phyloP scores from a whole-genome alignment of 2,888 invertebrate species.

The Eumerus sabulonum region DNA sequence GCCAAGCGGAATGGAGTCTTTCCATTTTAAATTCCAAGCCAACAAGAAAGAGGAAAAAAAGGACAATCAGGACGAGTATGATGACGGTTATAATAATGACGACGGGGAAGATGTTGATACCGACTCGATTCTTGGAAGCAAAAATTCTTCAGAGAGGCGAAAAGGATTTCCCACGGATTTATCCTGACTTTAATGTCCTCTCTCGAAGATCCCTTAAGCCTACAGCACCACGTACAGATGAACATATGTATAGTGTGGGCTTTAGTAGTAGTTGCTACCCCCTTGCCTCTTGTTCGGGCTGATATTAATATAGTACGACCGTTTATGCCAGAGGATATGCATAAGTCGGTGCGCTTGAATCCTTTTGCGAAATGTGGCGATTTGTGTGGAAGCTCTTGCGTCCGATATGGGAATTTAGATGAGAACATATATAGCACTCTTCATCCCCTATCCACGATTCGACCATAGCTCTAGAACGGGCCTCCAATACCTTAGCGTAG shows the following conservation, averaged over 20 bases:
- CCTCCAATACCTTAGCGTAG: too few species aligned
- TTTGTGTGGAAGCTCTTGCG: too few species aligned
- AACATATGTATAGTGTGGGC: conserved; percentile 1
- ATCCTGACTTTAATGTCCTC: conserved; percentile 51
- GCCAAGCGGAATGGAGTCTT: conserved; percentile 40
- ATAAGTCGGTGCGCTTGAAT: conserved; percentile 29
- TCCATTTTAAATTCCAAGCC: conserved; percentile 35
- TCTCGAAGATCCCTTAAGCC: conserved; percentile 33
- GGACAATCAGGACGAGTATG: conserved; percentile 5
- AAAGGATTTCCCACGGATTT: conserved; percentile 50
- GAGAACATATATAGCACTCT: too few species aligned
- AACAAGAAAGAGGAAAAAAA: conserved; percentile 39
- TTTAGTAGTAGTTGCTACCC: conserved; percentile 41
- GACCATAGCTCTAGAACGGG: too few species aligned
- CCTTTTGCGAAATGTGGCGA: too few species aligned
- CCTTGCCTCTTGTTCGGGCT: conserved; percentile 32
- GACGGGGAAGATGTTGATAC: conserved; percentile 29
- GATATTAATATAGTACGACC: conserved; percentile 48
- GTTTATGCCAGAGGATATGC: conserved; percentile 31
- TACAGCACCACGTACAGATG: conserved; percentile 8
- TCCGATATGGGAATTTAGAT: too few species aligned
- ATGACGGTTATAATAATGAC: conserved; percentile 16
- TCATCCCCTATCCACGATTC: too few species aligned
- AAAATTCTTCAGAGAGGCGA: conserved; percentile 2
- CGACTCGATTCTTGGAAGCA: too few species aligned